phyloP scores from a whole-genome alignment of 2,113 vertebrate genomes.

The Seriola dumerili region DNA sequence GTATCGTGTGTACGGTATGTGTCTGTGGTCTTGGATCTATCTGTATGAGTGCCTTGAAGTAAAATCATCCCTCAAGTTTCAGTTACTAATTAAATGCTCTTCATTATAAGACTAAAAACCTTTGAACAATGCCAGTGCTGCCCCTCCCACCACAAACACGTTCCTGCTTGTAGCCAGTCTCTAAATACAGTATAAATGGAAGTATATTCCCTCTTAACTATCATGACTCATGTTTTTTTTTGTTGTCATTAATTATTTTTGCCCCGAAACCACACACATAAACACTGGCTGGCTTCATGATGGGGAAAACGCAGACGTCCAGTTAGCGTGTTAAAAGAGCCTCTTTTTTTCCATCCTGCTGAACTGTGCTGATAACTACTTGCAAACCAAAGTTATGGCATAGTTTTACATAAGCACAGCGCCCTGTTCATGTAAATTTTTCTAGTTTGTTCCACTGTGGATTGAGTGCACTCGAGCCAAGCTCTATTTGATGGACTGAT shows the following conservation, averaged over 20 bases:
- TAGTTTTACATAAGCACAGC: slow-evolving; percentile 39
- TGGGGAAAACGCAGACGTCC: slow-evolving; percentile 14
- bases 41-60: neutral
- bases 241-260: slow-evolving; percentile 41
- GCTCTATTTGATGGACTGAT: slow-evolving; percentile 50
- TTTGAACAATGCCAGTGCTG: slow-evolving; percentile 38
- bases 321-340: slow-evolving; percentile 36
- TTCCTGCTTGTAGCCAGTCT: slow-evolving; percentile 34
- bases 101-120: slow-evolving; percentile 24
- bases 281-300: slow-evolving; percentile 44
- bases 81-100: slow-evolving; percentile 52
- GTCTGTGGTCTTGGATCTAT: slow-evolving; percentile 23
- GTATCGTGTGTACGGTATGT: neutral
- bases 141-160: slow-evolving; percentile 54
- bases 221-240: slow-evolving; percentile 47
- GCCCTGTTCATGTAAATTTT: slow-evolving; percentile 14
- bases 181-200: slow-evolving; percentile 28
- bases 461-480: slow-evolving; percentile 9
- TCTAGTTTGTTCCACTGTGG: slow-evolving; percentile 28
- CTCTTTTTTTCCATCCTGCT: slow-evolving; percentile 8
- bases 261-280: slow-evolving; percentile 21
- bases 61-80: slow-evolving; percentile 25
- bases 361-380: slow-evolving; percentile 52
- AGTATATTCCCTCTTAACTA: slow-evolving; percentile 32
- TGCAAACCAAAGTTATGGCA: slow-evolving; percentile 47